Percentiles rank a stretch among this genome's conserved stretches.
Conservation (phyloP, 1,140 invertebrate species). For the Philopotamus ludificatus region DNA sequence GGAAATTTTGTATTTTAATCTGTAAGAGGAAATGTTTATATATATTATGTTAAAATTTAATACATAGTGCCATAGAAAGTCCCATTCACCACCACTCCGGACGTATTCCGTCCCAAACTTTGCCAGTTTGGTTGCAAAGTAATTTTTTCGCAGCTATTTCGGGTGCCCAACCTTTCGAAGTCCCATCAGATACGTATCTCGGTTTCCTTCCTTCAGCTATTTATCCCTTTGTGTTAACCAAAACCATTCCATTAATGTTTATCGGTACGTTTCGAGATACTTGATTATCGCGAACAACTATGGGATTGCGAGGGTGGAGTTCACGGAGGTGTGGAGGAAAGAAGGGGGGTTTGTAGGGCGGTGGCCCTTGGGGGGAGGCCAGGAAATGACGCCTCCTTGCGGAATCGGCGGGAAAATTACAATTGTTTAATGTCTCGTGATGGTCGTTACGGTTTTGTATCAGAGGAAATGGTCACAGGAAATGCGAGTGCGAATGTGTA, state of each 20-base stretch:
- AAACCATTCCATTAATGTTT: not conserved
- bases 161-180: too few relatives aligned
- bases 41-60: too few relatives aligned
- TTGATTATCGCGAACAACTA: conserved; percentile 12
- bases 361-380: not conserved
- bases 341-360: not conserved
- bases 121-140: too few relatives aligned
- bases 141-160: too few relatives aligned
- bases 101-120: not conserved
- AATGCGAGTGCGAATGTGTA: too few relatives aligned
- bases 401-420: too few relatives aligned
- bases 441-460: too few relatives aligned
- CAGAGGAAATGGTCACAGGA: too few relatives aligned
- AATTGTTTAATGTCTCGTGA: too few relatives aligned
- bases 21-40: too few relatives aligned
- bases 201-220: conserved; percentile 3
- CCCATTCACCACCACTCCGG: not conserved
- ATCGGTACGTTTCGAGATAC: conserved; percentile 21
- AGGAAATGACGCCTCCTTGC: conserved; percentile 1
- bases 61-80: too few relatives aligned
- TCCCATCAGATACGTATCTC: conserved; percentile 11
- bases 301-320: not conserved
- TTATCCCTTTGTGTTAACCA: conserved; percentile 9
- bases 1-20: too few relatives aligned
- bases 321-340: not conserved